Evolutionary conservation across 2,113 vertebrate species (phyloP), one percentile per base, ranked within the genome.

Genomic region (Elanus axillaris): DNA sequence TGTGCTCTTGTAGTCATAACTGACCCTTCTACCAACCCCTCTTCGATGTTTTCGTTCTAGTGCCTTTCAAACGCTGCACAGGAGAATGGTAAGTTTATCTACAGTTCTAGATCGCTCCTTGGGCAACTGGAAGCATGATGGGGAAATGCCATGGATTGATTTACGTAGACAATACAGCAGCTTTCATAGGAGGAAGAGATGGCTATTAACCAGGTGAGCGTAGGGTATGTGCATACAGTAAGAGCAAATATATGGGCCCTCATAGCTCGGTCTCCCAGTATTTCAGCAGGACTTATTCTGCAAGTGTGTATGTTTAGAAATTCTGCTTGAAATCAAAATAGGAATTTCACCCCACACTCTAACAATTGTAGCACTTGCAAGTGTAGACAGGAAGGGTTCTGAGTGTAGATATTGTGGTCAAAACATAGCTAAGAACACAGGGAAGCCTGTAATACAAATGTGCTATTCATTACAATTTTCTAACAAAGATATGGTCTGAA

Each of bases 401-500:
- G 43, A 80, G 34, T 17, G 23, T 87, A 64, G 38, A 26, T 71
- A 11, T 52, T 89, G 60, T 59, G 76, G 56, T 74, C 21, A 94
- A 94, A 95, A 73, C 42, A 66, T 6, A 59, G 47, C 62, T 81
- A 74, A 87, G 56, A 67, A 55, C 9, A 27, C 19, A 67, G 29
- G 43, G 38, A 85, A 90, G 23, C 23, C 43, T 90, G 76, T 56
- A 90, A 32, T 23, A 75, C 74, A 72, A 91, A 73, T 81, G 55
- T 85, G 53, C 20, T 85, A 34, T 93, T 95, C 69, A 85, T 69
- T 74, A 69, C 11, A 27, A 9, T 55, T 96, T 82, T 77, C 66
- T 69, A 82, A 73, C 52, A 84, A 63, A 92, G 79, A 80, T 36
- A 32, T 38, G 13, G 53, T 91, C 74, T 95, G 88, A 94, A 94